Percentiles rank a stretch among this genome's conserved stretches.
Evolutionary conservation across 2,888 invertebrate species (phyloP).

Genomic region (Xanthorhoe designata): DNA sequence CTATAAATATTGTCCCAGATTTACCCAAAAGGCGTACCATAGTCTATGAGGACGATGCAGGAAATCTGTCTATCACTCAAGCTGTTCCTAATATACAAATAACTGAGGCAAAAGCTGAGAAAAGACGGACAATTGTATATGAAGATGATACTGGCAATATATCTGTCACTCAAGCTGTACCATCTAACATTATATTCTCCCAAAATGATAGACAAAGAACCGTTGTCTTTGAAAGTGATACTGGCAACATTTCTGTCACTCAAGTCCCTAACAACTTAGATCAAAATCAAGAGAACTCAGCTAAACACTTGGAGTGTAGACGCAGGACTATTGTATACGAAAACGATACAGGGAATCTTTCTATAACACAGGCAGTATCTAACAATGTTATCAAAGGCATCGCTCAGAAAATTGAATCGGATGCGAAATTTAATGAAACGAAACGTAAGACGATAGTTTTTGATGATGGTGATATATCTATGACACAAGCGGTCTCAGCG

Average conservation of each 20-base stretch:
- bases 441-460: conserved; percentile 45
- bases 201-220: conserved; percentile 36
- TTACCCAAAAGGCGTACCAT: conserved; percentile 39
- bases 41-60: conserved; percentile 41
- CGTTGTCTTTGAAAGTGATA: conserved; percentile 42
- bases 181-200: conserved; percentile 24
- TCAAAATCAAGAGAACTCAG: conserved; percentile 7
- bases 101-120: conserved; percentile 23
- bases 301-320: conserved; percentile 24
- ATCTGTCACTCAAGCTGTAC: conserved; percentile 35
- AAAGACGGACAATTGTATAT: conserved; percentile 32
- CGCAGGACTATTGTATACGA: conserved; percentile 44
- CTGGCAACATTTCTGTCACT: conserved; percentile 45
- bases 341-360: conserved; percentile 49
- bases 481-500: conserved; percentile 23
- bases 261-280: conserved; percentile 42
- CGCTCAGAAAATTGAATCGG: conserved; percentile 13
- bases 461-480: conserved; percentile 33
- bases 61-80: conserved; percentile 47
- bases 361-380: conserved; percentile 53
- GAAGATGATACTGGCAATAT: conserved; percentile 35
- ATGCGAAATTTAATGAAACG: conserved; percentile 12
- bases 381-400: conserved; percentile 17
- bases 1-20: conserved; percentile 39
- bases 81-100: conserved; percentile 31